Conservation (phyloP, 1,140 invertebrate genomes). For the Bombus pyrosoma region DNA sequence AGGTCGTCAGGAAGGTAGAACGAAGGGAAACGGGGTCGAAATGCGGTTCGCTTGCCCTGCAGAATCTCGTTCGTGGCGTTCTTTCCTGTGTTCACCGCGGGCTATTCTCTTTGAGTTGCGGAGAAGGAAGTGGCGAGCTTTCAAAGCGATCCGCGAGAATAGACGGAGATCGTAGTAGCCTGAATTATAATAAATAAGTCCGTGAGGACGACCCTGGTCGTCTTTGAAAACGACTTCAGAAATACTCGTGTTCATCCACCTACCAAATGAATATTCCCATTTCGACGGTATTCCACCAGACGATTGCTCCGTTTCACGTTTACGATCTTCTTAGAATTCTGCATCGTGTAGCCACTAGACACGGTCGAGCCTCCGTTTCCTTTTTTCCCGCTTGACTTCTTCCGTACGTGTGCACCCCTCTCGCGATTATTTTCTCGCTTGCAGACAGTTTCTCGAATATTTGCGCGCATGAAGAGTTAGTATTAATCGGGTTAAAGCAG, state of each 20-base stretch:
- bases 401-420: too few relatives aligned
- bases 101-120: conserved; percentile 1
- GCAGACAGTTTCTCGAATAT: too few relatives aligned
- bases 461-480: too few relatives aligned
- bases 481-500: too few relatives aligned
- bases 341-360: background rate
- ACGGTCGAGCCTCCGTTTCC: too few relatives aligned
- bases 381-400: too few relatives aligned
- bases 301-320: background rate
- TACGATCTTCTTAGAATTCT: background rate
- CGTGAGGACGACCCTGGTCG: background rate
- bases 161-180: background rate
- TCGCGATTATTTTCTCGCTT: too few relatives aligned
- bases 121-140: background rate
- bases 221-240: background rate
- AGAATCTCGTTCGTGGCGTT: conserved; percentile 7
- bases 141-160: conserved; percentile 15
- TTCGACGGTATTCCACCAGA: background rate
- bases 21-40: background rate
- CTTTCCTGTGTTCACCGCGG: background rate
- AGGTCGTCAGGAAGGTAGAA: too few relatives aligned
- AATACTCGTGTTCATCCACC: background rate
- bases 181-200: conserved; percentile 34
- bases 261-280: background rate
- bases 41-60: background rate